Percentiles rank a stretch among this genome's conserved stretches.
phyloP scores from a whole-genome alignment of 2,888 invertebrate species.

The Xestobium rufovillosum region DNA sequence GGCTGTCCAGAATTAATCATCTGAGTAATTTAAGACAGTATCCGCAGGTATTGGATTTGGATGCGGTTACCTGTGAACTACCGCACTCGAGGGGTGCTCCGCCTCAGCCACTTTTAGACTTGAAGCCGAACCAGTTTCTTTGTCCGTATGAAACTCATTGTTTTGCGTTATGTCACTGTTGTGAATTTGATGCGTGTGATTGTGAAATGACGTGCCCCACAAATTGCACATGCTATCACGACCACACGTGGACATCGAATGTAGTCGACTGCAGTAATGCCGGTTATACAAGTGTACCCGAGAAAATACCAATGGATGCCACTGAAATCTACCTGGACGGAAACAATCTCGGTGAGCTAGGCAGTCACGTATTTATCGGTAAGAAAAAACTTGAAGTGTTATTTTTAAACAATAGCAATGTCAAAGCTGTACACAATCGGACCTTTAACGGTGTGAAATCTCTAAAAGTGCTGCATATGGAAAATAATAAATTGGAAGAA shows the following conservation, averaged over 20 bases:
- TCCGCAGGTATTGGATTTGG: slow-evolving; percentile 73
- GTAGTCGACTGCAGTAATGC: slow-evolving; percentile 76
- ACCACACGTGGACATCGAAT: slow-evolving; percentile 78
- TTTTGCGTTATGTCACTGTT: slow-evolving; percentile 80
- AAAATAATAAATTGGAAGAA: slow-evolving; percentile 64
- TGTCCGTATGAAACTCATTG: slow-evolving; percentile 78
- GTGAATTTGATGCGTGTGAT: slow-evolving; percentile 85
- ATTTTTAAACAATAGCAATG: slow-evolving; percentile 71
- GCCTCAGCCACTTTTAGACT: slow-evolving; percentile 57
- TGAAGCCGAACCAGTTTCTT: slow-evolving; percentile 69
- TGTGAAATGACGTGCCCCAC: slow-evolving; percentile 86
- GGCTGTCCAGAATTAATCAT: slow-evolving; percentile 74
- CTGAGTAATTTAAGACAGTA: slow-evolving; percentile 64
- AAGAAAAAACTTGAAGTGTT: slow-evolving; percentile 73
- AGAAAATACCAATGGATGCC: slow-evolving; percentile 81
- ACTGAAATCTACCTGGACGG: slow-evolving; percentile 82
- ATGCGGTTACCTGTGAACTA: slow-evolving; percentile 68
- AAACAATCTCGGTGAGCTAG: slow-evolving; percentile 68
- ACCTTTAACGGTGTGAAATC: slow-evolving; percentile 75
- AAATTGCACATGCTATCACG: slow-evolving; percentile 81
- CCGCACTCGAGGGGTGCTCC: slow-evolving; percentile 57
- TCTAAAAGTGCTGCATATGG: slow-evolving; percentile 66
- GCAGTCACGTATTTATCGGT: slow-evolving; percentile 80
- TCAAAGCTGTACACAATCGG: slow-evolving; percentile 68
- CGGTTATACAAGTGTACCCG: slow-evolving; percentile 66